These are phyloP conservation scores for Brachyistius frenatus DNA, from an alignment of 2,113 vertebrate genomes.

Conservation along the genomic window DNA sequence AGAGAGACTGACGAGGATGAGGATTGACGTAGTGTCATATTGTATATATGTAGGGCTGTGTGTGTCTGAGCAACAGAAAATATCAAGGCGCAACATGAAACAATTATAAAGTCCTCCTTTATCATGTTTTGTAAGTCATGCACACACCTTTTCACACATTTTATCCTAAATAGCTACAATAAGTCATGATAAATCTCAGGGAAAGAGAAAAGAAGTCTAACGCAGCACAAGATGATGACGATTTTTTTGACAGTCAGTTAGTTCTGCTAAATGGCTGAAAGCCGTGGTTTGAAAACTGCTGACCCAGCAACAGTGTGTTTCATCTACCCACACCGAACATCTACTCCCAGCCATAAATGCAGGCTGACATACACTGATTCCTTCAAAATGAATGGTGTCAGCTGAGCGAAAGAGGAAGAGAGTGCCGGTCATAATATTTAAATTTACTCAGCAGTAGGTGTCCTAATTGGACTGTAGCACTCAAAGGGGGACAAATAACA, in stretches of 20 bases:
- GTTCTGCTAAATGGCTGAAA: slow-evolving; percentile 54
- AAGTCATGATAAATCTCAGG: slow-evolving; percentile 32
- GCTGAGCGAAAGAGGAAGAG: neutral
- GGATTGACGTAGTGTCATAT: slow-evolving; percentile 60
- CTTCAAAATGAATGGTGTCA: slow-evolving; percentile 35
- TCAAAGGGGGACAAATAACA: slow-evolving; percentile 6
- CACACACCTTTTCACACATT: slow-evolving; percentile 1
- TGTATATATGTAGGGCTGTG: slow-evolving; percentile 36
- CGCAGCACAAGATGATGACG: slow-evolving; percentile 47
- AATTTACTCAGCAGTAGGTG: slow-evolving; percentile 16
- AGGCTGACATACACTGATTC: slow-evolving; percentile 36
- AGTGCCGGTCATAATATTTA: slow-evolving; percentile 29
- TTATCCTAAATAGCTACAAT: slow-evolving; percentile 11
- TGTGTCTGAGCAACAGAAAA: slow-evolving; percentile 18
- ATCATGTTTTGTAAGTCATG: neutral
- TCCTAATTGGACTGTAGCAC: neutral
- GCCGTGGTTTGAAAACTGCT: slow-evolving; percentile 57
- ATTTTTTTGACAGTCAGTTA: slow-evolving; percentile 48
- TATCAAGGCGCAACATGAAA: neutral
- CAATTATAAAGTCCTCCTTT: neutral
- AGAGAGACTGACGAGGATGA: slow-evolving; percentile 33
- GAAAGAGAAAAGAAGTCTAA: slow-evolving; percentile 22
- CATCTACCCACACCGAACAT: slow-evolving; percentile 56
- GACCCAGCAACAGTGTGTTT: slow-evolving; percentile 65
- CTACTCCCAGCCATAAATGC: slow-evolving; percentile 46